Evolutionary conservation across 2,888 invertebrate genomes (phyloP), one percentile per base, ranked within the genome.

Genomic region (Pyralis farinalis): DNA sequence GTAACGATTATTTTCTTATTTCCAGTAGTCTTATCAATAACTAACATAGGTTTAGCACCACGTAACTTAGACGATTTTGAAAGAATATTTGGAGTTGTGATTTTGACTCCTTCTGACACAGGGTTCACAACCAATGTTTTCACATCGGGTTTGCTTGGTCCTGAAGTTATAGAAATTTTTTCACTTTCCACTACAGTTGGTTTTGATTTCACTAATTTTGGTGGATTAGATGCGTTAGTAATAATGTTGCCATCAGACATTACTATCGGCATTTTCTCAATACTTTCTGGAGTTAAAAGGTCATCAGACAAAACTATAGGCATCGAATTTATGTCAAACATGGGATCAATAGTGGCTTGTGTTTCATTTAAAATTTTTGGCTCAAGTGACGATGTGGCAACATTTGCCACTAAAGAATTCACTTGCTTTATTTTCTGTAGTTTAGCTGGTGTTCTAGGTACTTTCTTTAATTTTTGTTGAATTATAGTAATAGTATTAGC

Each of bases 301-400:
- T 94, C 94, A 53, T 94, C 94, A 22, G 93, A 93, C 30, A 94
- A 70, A 2, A 94, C 93, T 47, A 94, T 93, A 1, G 94, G 94
- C 93, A 94, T 94, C 1, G 93, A 93, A 69, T 93, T 93, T 25
- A 94, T 94, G 65, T 95, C 94, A 50, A 94, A 92, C 48, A 91
- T 75, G 42, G 82, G 65, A 38, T 90, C 90, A 47, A 91, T 91
- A 8, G 66, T 42, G 1, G 53, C 25, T 29, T 54, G 34, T 0
- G 62, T 38, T 34, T 61, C 62, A 12, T 55, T 63, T 1, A 53
- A 41, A 12, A 55, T 46, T 53, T 78, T 85, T 9, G 51, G 46
- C 34, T 81, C 75, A 46, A 55, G 66, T 7, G 68, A 45, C 7
- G 71, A 58, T n/a, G 72, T 47, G 7, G 77, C 58, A n/a, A 84